phyloP scores from a whole-genome alignment of 2,113 vertebrate species.

The Oryzias celebensis region DNA sequence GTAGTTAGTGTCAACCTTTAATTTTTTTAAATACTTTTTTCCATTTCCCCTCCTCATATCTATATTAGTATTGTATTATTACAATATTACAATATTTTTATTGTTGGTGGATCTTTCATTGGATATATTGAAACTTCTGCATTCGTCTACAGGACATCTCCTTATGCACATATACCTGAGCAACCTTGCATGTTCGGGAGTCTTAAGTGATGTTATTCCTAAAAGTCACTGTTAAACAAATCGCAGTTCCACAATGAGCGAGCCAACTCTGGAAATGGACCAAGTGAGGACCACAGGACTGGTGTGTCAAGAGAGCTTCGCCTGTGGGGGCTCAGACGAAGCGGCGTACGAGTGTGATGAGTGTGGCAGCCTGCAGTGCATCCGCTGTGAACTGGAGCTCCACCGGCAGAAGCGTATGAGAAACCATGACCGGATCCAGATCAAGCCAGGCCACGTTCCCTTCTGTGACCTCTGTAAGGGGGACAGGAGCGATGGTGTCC shows the following conservation, averaged over 20 bases:
- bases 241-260: slow-evolving; percentile 81
- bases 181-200: too few relatives aligned
- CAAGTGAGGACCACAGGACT: slow-evolving; percentile 81
- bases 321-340: slow-evolving; percentile 90
- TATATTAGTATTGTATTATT: too few relatives aligned
- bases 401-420: slow-evolving; percentile 89
- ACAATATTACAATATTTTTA: too few relatives aligned
- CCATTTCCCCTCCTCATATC: too few relatives aligned
- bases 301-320: slow-evolving; percentile 95
- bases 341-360: slow-evolving; percentile 94
- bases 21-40: too few relatives aligned
- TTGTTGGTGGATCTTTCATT: too few relatives aligned
- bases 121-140: too few relatives aligned
- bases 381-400: slow-evolving; percentile 90
- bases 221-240: not conserved
- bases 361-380: slow-evolving; percentile 92
- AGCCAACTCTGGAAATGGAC: slow-evolving; percentile 80
- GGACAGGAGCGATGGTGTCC: slow-evolving; percentile 69
- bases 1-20: too few relatives aligned
- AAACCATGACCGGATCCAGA: slow-evolving; percentile 91
- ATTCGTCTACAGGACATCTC: too few relatives aligned
- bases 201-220: too few relatives aligned
- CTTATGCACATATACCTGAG: too few relatives aligned
- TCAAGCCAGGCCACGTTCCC: slow-evolving; percentile 86
- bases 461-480: slow-evolving; percentile 94